Percentiles rank a stretch among this genome's conserved stretches.
Evolutionary conservation across 2,113 vertebrate species (phyloP).

Genomic region (Macaca nemestrina): DNA sequence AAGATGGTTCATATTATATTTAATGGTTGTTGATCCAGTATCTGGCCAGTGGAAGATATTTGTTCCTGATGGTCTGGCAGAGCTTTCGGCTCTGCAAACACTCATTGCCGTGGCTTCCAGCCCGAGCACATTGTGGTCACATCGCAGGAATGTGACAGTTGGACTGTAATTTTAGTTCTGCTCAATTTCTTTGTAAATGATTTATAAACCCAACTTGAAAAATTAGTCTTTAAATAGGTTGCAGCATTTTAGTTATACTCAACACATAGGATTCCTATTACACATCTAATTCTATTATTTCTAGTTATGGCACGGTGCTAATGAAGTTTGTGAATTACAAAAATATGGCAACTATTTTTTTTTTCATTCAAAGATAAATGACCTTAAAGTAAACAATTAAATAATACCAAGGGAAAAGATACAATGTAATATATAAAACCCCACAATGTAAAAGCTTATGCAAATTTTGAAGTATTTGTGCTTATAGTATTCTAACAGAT

Average conservation of each 20-base stretch:
- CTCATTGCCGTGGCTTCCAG: slow-evolving; percentile 10
- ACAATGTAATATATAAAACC: accelerated
- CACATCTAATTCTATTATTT: background rate
- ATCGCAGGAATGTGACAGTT: slow-evolving; percentile 58
- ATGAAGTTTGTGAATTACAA: background rate
- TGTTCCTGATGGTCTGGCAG: slow-evolving; percentile 73
- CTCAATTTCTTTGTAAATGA: slow-evolving; percentile 55
- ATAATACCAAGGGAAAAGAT: background rate
- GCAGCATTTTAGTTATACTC: background rate
- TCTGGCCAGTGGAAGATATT: slow-evolving; percentile 70
- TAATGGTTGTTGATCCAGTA: slow-evolving; percentile 67
- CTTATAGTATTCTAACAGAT: accelerated
- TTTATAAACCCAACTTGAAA: slow-evolving; percentile 47
- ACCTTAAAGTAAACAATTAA: background rate
- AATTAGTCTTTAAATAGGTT: background rate
- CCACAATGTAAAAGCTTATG: background rate
- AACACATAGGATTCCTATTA: background rate
- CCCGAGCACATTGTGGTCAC: slow-evolving; percentile 63
- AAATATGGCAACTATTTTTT: background rate
- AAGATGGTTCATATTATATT: slow-evolving; percentile 70
- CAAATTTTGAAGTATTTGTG: no score
- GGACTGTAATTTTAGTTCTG: slow-evolving; percentile 36
- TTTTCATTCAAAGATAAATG: background rate
- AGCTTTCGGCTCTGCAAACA: background rate
- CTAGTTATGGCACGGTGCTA: background rate